Evolutionary conservation across 2,797 vertebrate genomes (phyloP).

Genomic region (Astyanax mexicanus): DNA sequence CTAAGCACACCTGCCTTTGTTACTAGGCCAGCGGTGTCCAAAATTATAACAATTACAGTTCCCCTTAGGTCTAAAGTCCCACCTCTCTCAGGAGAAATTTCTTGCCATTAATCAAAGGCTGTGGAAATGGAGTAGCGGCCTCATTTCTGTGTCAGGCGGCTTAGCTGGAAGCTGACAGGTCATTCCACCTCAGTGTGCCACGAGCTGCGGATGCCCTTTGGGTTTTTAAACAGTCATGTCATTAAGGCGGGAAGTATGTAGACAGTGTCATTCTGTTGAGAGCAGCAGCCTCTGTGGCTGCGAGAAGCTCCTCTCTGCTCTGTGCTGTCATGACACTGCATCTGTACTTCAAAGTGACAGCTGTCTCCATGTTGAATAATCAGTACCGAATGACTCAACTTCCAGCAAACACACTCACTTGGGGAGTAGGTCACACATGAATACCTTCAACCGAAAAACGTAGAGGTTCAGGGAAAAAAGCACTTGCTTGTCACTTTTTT

Average conservation of each 20-base stretch:
- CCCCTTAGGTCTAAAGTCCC: neutral
- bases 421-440: neutral
- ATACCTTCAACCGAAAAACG: neutral
- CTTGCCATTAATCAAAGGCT: conserved; percentile 11
- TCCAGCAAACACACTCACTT: neutral
- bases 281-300: neutral
- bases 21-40: neutral
- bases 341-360: conserved; percentile 3
- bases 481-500: neutral
- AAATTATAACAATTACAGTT: conserved; percentile 11
- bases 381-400: neutral
- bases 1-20: neutral
- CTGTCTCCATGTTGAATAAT: neutral
- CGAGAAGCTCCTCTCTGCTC: neutral
- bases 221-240: conserved; percentile 21
- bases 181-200: conserved; percentile 2
- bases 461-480: neutral
- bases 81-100: conserved; percentile 12
- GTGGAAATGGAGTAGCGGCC: neutral
- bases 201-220: conserved; percentile 11
- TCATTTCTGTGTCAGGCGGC: conserved; percentile 3
- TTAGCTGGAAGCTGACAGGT: conserved; percentile 12
- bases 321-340: neutral
- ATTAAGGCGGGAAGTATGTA: conserved; percentile 6
- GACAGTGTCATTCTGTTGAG: conserved; percentile 1